Percentiles rank a stretch among this genome's conserved stretches.
Evolutionary conservation across 2,113 vertebrate species (phyloP).

Genomic region (Apus apus): DNA sequence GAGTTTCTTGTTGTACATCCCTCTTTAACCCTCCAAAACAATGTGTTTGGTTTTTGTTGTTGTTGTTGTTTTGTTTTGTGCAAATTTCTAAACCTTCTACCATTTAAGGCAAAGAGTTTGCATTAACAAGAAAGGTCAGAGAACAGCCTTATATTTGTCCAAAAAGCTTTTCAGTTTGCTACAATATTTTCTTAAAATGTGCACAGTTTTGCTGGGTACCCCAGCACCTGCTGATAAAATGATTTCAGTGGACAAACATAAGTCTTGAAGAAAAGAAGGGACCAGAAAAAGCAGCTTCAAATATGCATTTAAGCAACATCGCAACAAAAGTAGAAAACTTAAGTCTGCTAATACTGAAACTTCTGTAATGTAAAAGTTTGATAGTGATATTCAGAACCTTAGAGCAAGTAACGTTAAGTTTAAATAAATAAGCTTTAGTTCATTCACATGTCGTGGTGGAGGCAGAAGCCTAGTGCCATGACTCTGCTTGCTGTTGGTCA

Average conservation of each 20-base stretch:
- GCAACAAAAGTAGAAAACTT: conserved; percentile 39
- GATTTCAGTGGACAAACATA: conserved; percentile 70
- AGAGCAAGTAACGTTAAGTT: conserved; percentile 69
- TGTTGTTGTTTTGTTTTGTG: conserved; percentile 71
- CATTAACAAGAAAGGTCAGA: conserved; percentile 70
- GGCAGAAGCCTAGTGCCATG: conserved; percentile 74
- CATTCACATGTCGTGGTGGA: conserved; percentile 65
- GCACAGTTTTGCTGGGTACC: conserved; percentile 20
- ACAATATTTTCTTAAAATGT: conserved; percentile 56
- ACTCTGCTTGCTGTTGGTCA: conserved; percentile 80
- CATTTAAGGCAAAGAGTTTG: conserved; percentile 75
- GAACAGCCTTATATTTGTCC: conserved; percentile 66
- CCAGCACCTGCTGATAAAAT: conserved; percentile 27
- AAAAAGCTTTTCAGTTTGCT: conserved; percentile 61
- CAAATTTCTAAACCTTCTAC: conserved; percentile 83
- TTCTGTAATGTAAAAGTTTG: conserved; percentile 55
- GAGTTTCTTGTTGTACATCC: conserved; percentile 40
- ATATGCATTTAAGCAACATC: conserved; percentile 56
- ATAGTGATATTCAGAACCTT: conserved; percentile 29
- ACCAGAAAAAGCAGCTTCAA: conserved; percentile 72
- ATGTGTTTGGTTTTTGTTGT: conserved; percentile 2
- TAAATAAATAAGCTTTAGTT: conserved; percentile 75
- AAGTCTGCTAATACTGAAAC: conserved; percentile 74
- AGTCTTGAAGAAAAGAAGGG: conserved; percentile 44
- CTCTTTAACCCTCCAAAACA: conserved; percentile 79